Base-by-base conservation (phyloP, 2,888 invertebrate species). In the Euproctis similis region DNA sequence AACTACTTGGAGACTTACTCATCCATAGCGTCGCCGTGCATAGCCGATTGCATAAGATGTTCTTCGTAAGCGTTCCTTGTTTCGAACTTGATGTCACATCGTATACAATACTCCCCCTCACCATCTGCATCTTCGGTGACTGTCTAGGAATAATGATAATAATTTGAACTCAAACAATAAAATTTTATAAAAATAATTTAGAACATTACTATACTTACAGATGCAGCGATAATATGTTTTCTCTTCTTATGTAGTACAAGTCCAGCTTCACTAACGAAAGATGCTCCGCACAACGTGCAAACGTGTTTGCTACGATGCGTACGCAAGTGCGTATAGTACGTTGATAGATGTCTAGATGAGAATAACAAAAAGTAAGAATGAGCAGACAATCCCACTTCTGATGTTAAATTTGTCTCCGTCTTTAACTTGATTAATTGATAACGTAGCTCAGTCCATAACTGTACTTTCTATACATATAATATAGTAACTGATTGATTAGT, bases 321-420 rank as follows among this genome's bases (percentile, higher is more conserved):
- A 20, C 80, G 75, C 29, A 80, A 20, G 45, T 82, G 81, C 0
- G 78, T 65, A 53, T 72, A 72, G 45, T 64, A 69, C 3, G 72
- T 64, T 2, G 69, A 65, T 10, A 57, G 29, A 29, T 71, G 71
- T 5, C 69, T 70, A 48, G n/a, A n/a, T n/a, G 2, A 21, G 8
- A 21, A 8, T 7, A n/a, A n/a, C n/a, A n/a, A n/a, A n/a, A n/a
- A n/a, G n/a, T n/a, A n/a, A n/a, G n/a, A n/a, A n/a, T n/a, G n/a
- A n/a, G n/a, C n/a, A n/a, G n/a, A n/a, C n/a, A n/a, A n/a, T n/a
- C n/a, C n/a, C n/a, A n/a, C n/a, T n/a, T n/a, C n/a, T n/a, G n/a
- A n/a, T n/a, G n/a, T n/a, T n/a, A n/a, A n/a, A n/a, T n/a, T n/a
- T n/a, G n/a, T n/a, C n/a, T n/a, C n/a, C n/a, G n/a, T n/a, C n/a